Conservation (phyloP, 2,888 invertebrate species). For the Cephus rjabovi region DNA sequence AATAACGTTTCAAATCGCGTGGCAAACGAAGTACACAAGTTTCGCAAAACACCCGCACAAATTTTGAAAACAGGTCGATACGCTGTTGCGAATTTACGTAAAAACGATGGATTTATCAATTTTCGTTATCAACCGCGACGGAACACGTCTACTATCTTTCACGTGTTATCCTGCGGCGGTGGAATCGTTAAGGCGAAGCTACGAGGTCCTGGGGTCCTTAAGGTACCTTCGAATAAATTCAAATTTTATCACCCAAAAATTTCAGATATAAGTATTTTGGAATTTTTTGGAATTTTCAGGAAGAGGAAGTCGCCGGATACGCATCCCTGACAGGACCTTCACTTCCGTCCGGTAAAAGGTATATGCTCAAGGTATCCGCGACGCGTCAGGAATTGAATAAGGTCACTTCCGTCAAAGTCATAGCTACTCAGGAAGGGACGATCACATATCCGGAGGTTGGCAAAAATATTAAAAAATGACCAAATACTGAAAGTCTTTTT, state of each 20-base stretch:
- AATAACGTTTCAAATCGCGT: constrained; percentile 61
- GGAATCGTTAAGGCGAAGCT: constrained; percentile 58
- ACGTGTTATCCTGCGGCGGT: constrained; percentile 59
- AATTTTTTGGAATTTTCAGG: constrained; percentile 35
- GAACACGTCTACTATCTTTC: constrained; percentile 57
- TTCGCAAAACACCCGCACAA: constrained; percentile 55
- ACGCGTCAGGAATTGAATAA: constrained; percentile 53
- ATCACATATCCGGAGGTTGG: constrained; percentile 53
- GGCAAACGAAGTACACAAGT: constrained; percentile 54
- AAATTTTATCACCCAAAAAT: not conserved
- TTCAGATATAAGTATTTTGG: not conserved
- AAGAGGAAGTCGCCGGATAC: constrained; percentile 55
- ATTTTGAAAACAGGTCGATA: constrained; percentile 53
- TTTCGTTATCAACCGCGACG: constrained; percentile 60
- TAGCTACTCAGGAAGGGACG: constrained; percentile 55
- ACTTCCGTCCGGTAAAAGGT: constrained; percentile 56
- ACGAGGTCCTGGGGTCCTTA: constrained; percentile 51
- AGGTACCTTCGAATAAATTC: constrained; percentile 36
- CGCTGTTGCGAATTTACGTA: constrained; percentile 51
- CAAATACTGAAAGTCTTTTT: not conserved
- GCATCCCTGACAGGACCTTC: constrained; percentile 56
- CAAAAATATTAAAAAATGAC: not conserved
- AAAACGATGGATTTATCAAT: constrained; percentile 56
- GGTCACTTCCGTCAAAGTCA: constrained; percentile 57
- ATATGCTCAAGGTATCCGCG: constrained; percentile 59